Conservation (phyloP, 1,140 invertebrate genomes). For the Arion vulgaris region DNA sequence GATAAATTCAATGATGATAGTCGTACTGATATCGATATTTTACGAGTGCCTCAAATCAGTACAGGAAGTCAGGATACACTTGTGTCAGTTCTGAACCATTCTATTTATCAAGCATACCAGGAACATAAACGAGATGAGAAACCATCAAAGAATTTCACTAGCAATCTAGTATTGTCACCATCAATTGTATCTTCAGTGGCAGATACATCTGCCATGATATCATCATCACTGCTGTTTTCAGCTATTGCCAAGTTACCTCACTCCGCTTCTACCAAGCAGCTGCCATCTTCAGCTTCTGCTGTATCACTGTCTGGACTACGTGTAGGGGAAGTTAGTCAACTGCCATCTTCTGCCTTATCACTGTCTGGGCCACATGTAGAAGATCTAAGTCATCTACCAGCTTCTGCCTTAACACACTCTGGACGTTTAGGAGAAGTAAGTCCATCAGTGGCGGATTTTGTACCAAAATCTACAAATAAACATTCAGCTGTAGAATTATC, state of each 20-base stretch:
- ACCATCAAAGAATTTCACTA: neutral
- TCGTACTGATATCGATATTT: no score
- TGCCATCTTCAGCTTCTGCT: neutral
- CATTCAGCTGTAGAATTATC: neutral
- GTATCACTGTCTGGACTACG: neutral
- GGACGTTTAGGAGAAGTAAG: neutral
- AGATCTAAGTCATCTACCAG: no score
- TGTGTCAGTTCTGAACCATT: slow-evolving; percentile 18
- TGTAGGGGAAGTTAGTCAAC: neutral
- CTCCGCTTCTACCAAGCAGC: neutral
- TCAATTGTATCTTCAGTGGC: neutral
- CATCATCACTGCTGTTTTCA: slow-evolving; percentile 32
- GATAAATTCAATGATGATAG: neutral
- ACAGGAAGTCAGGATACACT: neutral
- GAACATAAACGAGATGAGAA: neutral
- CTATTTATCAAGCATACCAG: slow-evolving; percentile 20
- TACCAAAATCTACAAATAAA: neutral
- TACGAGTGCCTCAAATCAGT: neutral
- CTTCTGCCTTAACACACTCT: neutral
- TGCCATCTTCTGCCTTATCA: neutral
- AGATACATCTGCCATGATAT: neutral
- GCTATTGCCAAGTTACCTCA: slow-evolving; percentile 35
- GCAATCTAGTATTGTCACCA: neutral
- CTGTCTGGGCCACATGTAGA: neutral
- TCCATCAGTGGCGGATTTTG: neutral